Percentiles rank a stretch among this genome's conserved stretches.
These are phyloP conservation scores for Atrina japonica DNA, from an alignment of 2,888 invertebrate genomes.

Conservation along the genomic window DNA sequence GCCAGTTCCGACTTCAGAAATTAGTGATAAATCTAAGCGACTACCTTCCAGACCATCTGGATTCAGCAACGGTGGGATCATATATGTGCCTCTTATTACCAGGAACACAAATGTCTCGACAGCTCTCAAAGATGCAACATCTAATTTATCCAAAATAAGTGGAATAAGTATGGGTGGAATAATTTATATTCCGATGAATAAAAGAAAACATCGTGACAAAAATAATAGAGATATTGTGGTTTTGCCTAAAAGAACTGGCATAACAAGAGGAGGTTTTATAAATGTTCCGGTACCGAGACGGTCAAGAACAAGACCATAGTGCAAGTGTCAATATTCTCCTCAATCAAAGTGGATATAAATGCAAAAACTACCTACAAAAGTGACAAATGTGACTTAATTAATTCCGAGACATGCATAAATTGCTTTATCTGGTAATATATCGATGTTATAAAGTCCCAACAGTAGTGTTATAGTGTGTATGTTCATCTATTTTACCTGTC, in stretches of 20 bases:
- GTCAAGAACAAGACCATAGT: no score
- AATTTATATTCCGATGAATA: constrained; percentile 12
- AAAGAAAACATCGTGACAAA: constrained; percentile 8
- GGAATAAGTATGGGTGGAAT: constrained; percentile 26
- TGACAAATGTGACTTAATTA: no score
- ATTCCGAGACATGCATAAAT: no score
- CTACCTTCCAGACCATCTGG: constrained; percentile 2
- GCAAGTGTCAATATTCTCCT: no score
- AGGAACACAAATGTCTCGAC: constrained; percentile 3
- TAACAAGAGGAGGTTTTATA: constrained; percentile 11
- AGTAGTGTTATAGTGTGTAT: no score
- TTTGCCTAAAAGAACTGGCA: constrained; percentile 1
- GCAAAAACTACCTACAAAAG: no score
- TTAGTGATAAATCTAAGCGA: neutral
- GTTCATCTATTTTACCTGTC: no score
- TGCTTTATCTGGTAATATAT: no score
- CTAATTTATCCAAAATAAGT: constrained; percentile 1
- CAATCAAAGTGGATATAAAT: no score
- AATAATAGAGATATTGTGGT: constrained; percentile 6
- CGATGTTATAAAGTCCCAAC: no score
- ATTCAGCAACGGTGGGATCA: constrained; percentile 1
- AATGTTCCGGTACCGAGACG: constrained; percentile 12
- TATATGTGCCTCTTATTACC: constrained; percentile 2
- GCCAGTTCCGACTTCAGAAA: constrained; percentile 2
- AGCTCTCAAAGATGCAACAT: neutral